Conservation (phyloP, 2,113 vertebrate genomes). For the Aphyosemion australe region DNA sequence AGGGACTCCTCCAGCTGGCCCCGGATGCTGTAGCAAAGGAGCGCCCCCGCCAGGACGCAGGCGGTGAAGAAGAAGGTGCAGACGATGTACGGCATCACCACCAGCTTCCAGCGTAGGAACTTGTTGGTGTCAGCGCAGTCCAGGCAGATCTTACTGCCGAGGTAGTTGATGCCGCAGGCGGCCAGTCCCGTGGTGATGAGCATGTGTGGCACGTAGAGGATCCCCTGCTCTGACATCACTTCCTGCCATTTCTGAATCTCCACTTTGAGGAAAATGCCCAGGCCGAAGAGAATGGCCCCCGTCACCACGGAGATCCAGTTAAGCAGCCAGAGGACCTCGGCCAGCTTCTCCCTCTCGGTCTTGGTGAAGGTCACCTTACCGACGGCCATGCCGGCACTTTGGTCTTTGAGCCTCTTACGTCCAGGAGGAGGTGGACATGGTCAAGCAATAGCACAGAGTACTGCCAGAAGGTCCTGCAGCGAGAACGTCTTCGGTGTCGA, state of each 20-base stretch:
- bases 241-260: conserved; percentile 86
- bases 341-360: conserved; percentile 81
- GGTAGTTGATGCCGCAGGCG: conserved; percentile 87
- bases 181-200: conserved; percentile 85
- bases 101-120: conserved; percentile 87
- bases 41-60: conserved; percentile 83
- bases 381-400: conserved; percentile 79
- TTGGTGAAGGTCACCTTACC: conserved; percentile 88
- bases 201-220: conserved; percentile 83
- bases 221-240: conserved; percentile 82
- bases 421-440: conserved; percentile 11
- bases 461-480: neutral
- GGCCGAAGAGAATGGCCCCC: conserved; percentile 81
- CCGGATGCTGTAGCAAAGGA: conserved; percentile 85
- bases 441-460: neutral
- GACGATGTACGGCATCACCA: conserved; percentile 86
- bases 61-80: conserved; percentile 88
- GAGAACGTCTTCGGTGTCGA: neutral
- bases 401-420: conserved; percentile 5
- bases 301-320: conserved; percentile 90
- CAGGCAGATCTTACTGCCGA: conserved; percentile 88
- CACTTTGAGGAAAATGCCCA: conserved; percentile 87
- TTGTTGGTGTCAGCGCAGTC: conserved; percentile 86
- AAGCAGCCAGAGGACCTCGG: conserved; percentile 86
- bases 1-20: conserved; percentile 84